These are phyloP conservation scores for Porites divaricata DNA, from an alignment of 92 coral and sea anemone species.

Conservation along the genomic window DNA sequence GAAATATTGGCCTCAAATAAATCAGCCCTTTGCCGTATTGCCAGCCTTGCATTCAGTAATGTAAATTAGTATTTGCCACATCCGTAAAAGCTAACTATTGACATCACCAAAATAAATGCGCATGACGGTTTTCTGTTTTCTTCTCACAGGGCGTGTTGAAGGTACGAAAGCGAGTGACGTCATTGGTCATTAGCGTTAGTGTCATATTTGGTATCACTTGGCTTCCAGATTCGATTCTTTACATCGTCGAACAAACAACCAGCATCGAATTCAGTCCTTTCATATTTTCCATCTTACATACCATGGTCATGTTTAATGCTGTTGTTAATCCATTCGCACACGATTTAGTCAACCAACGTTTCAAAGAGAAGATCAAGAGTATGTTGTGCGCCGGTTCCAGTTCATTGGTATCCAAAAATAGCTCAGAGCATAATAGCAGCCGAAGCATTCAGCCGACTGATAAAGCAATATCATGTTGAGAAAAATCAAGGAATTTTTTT, in stretches of 20 bases:
- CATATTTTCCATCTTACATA: neutral
- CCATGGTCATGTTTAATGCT: conserved; percentile 5
- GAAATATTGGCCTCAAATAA: too few species aligned
- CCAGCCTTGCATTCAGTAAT: neutral
- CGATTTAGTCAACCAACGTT: neutral
- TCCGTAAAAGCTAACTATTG: neutral
- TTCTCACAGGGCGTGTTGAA: neutral
- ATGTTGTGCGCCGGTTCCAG: neutral
- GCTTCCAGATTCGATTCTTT: neutral
- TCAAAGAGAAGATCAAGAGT: conserved; percentile 1
- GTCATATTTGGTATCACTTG: neutral
- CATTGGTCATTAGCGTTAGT: neutral
- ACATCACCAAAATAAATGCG: too few species aligned
- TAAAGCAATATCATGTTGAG: too few species aligned
- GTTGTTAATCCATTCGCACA: conserved; percentile 11
- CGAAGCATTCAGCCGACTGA: too few species aligned
- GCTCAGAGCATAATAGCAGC: too few species aligned
- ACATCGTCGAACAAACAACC: neutral
- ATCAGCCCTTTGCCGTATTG: too few species aligned
- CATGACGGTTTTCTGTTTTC: neutral
- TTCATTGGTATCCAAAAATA: too few species aligned
- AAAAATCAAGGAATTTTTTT: too few species aligned
- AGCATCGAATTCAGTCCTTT: neutral
- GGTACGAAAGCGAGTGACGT: conserved; percentile 18
- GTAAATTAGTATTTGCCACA: neutral